These are phyloP conservation scores for Fringilla coelebs DNA, from an alignment of 2,797 vertebrate genomes.

Conservation along the genomic window DNA sequence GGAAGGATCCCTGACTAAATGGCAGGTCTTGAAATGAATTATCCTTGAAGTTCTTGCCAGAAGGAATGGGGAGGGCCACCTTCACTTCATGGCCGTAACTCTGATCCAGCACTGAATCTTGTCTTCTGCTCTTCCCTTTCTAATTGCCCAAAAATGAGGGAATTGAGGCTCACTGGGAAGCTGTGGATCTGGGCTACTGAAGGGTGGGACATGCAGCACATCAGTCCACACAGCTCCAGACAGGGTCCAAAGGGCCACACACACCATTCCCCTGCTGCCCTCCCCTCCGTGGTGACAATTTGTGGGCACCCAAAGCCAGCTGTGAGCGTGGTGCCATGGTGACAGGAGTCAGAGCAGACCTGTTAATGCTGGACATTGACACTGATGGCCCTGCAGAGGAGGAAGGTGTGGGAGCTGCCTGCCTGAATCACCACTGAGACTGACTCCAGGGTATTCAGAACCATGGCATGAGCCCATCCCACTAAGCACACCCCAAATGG, in stretches of 20 bases:
- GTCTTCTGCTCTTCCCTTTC: neutral
- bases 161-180: neutral
- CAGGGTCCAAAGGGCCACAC: neutral
- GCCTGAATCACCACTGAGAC: neutral
- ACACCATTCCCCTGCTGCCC: neutral
- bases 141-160: neutral
- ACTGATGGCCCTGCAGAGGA: neutral
- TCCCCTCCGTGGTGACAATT: neutral
- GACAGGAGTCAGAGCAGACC: neutral
- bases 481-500: neutral
- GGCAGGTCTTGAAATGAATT: neutral
- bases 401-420: neutral
- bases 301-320: neutral
- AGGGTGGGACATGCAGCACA: neutral
- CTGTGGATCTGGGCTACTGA: neutral
- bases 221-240: neutral
- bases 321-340: neutral
- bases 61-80: neutral
- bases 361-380: accelerated
- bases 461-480: neutral
- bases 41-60: neutral
- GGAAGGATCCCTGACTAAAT: neutral
- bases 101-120: neutral
- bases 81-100: neutral
- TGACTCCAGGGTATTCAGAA: neutral